Evolutionary conservation across 2,888 invertebrate genomes (phyloP).

Genomic region (Xylota sylvarum): DNA sequence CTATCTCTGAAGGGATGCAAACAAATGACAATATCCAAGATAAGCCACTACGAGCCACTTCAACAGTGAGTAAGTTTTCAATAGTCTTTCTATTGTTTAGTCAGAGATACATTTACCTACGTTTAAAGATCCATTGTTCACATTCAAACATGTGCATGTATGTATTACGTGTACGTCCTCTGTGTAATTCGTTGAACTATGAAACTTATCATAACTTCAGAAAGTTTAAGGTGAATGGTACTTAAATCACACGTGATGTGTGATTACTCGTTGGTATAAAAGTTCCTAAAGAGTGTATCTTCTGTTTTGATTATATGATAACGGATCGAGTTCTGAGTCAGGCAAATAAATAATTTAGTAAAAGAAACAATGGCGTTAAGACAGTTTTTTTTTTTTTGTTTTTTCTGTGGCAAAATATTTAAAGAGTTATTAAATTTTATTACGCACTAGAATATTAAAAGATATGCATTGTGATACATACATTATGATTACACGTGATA

Average conservation of each 20-base stretch:
- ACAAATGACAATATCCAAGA: neutral
- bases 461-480: neutral
- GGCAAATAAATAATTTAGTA: constrained; percentile 16
- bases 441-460: neutral
- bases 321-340: constrained; percentile 28
- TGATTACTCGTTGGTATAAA: neutral
- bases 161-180: neutral
- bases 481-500: neutral
- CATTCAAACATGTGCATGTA: neutral
- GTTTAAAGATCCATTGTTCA: neutral
- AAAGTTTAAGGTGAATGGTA: constrained; percentile 43
- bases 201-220: constrained; percentile 18
- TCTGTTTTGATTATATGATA: constrained; percentile 16
- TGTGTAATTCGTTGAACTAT: constrained; percentile 26
- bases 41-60: neutral
- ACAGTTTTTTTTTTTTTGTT: neutral
- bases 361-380: neutral
- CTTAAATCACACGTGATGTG: constrained; percentile 36
- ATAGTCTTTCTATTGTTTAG: constrained; percentile 6
- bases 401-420: neutral
- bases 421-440: constrained; percentile 7
- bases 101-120: neutral
- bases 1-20: constrained; percentile 14
- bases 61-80: neutral
- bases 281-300: constrained; percentile 10